Percentiles rank a stretch among this genome's conserved stretches.
These are phyloP conservation scores for Zophobas atratus DNA, from an alignment of 1,140 invertebrate species.

Conservation along the genomic window DNA sequence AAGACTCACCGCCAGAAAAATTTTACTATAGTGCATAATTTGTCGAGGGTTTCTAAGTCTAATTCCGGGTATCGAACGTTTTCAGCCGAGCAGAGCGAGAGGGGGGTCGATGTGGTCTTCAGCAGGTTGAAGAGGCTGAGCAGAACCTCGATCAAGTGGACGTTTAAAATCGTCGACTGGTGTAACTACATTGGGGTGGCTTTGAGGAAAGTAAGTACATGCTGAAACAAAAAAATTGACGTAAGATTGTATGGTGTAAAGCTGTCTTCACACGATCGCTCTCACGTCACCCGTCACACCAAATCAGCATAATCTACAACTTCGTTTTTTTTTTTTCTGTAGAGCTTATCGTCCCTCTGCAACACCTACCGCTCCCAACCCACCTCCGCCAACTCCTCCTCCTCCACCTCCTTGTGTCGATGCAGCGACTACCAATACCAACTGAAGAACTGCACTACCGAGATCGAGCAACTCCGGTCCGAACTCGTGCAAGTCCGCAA, in stretches of 20 bases:
- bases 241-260: background rate
- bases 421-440: constrained; percentile 45
- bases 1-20: constrained; percentile 13
- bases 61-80: constrained; percentile 37
- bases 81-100: background rate
- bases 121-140: constrained; percentile 47
- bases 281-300: background rate
- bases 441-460: constrained; percentile 40
- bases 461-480: constrained; percentile 15
- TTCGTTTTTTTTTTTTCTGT: constrained; percentile 11
- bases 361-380: background rate
- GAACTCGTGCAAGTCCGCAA: constrained; percentile 18
- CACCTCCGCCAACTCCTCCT: constrained; percentile 1
- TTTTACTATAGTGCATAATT: constrained; percentile 15
- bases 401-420: constrained; percentile 25
- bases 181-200: constrained; percentile 55
- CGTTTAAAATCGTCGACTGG: constrained; percentile 51
- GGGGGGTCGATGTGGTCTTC: background rate
- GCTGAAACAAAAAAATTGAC: background rate
- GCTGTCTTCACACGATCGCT: background rate
- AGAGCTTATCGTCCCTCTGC: constrained; percentile 55
- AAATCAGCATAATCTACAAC: background rate
- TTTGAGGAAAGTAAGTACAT: constrained; percentile 54
- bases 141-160: constrained; percentile 53
- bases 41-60: background rate